phyloP scores from a whole-genome alignment of 1,140 invertebrate genomes.

The Venturia canescens region DNA sequence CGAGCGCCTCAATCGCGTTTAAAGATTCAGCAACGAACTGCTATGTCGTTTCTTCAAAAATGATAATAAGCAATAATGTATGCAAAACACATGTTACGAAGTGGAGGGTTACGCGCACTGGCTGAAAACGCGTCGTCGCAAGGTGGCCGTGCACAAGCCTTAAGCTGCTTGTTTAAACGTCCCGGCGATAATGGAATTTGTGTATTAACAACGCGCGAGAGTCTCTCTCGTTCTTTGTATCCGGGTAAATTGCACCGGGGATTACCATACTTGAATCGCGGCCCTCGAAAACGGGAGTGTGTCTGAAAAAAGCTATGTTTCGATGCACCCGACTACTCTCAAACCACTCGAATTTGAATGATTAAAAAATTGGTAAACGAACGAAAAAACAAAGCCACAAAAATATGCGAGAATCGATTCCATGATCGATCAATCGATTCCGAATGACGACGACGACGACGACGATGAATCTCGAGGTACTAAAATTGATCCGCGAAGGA shows the following conservation, averaged over 20 bases:
- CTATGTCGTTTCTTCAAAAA: not conserved
- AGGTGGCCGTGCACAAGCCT: not conserved
- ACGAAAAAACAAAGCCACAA: too few relatives aligned
- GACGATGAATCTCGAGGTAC: too few relatives aligned
- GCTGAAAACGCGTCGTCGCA: not conserved
- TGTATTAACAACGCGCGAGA: not conserved
- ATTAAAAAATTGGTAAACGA: too few relatives aligned
- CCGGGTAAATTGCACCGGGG: not conserved
- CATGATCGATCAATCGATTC: too few relatives aligned
- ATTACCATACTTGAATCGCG: conserved; percentile 3
- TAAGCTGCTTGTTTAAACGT: conserved; percentile 8
- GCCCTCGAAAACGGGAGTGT: not conserved
- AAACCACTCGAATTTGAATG: too few relatives aligned
- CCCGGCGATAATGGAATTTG: not conserved
- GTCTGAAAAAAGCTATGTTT: not conserved
- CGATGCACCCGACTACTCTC: not conserved
- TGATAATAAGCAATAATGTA: conserved; percentile 14
- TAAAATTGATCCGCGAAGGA: too few relatives aligned
- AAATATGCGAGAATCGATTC: too few relatives aligned
- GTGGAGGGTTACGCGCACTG: not conserved
- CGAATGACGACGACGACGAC: too few relatives aligned
- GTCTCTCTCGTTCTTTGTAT: not conserved
- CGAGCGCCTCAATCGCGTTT: not conserved
- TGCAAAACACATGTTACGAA: not conserved
- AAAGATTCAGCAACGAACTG: conserved; percentile 6